phyloP scores from a whole-genome alignment of 2,113 vertebrate genomes.

The Mormyrus lacerda region DNA sequence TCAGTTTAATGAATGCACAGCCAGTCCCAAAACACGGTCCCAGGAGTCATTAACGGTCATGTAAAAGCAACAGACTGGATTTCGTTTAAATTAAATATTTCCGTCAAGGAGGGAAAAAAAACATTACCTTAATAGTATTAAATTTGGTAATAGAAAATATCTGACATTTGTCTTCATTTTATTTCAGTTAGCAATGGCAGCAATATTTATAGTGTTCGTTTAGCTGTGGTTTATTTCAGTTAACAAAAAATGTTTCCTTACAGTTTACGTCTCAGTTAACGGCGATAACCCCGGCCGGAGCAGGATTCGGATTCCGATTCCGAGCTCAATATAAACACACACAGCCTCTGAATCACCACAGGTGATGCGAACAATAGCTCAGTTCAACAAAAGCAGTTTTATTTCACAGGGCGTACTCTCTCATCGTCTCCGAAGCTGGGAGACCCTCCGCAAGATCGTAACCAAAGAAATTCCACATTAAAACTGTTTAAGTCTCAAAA shows the following conservation, averaged over 20 bases:
- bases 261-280: background rate
- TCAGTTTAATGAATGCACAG: background rate
- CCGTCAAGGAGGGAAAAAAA: background rate
- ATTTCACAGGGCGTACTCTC: background rate
- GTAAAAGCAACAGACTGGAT: background rate
- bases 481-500: background rate
- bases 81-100: background rate
- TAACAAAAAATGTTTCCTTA: background rate
- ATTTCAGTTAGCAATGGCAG: background rate
- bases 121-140: background rate
- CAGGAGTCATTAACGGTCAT: background rate
- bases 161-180: background rate
- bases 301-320: background rate
- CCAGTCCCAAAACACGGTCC: background rate
- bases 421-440: background rate
- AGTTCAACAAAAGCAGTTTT: background rate
- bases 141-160: background rate
- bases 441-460: background rate
- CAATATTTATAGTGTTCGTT: background rate
- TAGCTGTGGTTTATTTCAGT: background rate
- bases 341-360: background rate
- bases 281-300: background rate
- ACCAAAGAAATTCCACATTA: background rate
- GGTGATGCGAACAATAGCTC: background rate
- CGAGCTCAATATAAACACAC: background rate